Conservation (phyloP, 2,888 invertebrate genomes). For the Napeogenes sylphis region DNA sequence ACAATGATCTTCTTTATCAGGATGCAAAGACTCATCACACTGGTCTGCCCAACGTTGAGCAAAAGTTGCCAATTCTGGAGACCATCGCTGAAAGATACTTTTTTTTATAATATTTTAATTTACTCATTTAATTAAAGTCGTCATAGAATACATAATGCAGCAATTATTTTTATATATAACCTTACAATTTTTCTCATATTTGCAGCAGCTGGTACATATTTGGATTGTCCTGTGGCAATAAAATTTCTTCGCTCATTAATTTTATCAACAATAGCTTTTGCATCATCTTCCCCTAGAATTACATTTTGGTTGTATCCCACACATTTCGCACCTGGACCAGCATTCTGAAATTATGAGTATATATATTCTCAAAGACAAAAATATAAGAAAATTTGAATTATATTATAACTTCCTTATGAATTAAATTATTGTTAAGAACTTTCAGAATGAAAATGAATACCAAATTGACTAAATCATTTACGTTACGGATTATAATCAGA, state of each 20-base stretch:
- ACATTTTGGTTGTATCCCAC: constrained; percentile 46
- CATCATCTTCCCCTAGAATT: constrained; percentile 45
- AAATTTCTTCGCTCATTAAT: constrained; percentile 62
- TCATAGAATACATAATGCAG: too few relatives aligned
- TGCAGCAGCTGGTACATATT: constrained; percentile 55
- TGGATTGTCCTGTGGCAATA: constrained; percentile 54
- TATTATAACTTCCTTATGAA: neutral
- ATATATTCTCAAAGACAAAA: neutral
- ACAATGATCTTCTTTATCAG: constrained; percentile 57
- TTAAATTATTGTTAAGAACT: neutral
- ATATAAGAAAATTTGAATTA: neutral
- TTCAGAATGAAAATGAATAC: neutral
- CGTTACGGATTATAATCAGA: neutral
- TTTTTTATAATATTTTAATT: too few relatives aligned
- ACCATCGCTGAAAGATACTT: constrained; percentile 51
- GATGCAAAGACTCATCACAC: constrained; percentile 48
- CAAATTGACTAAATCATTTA: neutral
- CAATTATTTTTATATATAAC: too few relatives aligned
- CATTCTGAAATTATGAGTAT: constrained; percentile 16
- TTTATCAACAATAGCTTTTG: constrained; percentile 46
- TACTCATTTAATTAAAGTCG: too few relatives aligned
- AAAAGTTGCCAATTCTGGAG: constrained; percentile 48
- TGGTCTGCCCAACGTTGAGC: constrained; percentile 70
- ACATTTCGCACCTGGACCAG: constrained; percentile 51
- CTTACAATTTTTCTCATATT: constrained; percentile 68